Evolutionary conservation across 1,140 invertebrate species (phyloP).

Genomic region (Hyles euphorbiae): DNA sequence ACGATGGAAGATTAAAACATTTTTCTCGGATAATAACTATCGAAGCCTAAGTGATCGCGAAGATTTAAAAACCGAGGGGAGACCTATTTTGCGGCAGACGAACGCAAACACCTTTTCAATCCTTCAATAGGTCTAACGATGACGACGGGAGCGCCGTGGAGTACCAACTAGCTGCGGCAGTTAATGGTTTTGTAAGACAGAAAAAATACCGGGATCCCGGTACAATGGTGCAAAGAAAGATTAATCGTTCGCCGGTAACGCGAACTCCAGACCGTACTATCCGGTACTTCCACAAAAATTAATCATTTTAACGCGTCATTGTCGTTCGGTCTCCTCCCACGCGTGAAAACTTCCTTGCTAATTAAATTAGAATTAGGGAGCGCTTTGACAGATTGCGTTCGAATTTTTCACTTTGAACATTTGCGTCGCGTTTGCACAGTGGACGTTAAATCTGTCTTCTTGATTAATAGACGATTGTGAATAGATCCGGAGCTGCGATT

Average conservation of each 20-base stretch:
- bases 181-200: conserved; percentile 71
- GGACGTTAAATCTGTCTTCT: conserved; percentile 44
- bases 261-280: conserved; percentile 41
- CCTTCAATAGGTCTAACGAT: conserved; percentile 61
- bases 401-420: conserved; percentile 42
- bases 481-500: conserved; percentile 22
- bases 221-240: conserved; percentile 67
- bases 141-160: conserved; percentile 45
- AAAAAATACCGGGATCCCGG: conserved; percentile 64
- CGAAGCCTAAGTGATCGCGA: conserved; percentile 67
- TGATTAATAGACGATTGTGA: conserved; percentile 45
- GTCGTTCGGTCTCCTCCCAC: conserved; percentile 49
- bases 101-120: conserved; percentile 74
- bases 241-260: conserved; percentile 56
- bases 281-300: conserved; percentile 59
- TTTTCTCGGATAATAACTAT: conserved; percentile 68
- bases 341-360: conserved; percentile 62
- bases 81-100: conserved; percentile 55
- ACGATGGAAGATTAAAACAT: conserved; percentile 71
- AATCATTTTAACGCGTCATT: conserved; percentile 72
- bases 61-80: conserved; percentile 59
- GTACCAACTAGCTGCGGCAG: conserved; percentile 66
- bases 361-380: conserved; percentile 71
- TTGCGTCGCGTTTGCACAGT: conserved; percentile 40
- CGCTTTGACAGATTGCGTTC: conserved; percentile 62